phyloP scores from a whole-genome alignment of 2,113 vertebrate species.

The Serilophus lunatus region DNA sequence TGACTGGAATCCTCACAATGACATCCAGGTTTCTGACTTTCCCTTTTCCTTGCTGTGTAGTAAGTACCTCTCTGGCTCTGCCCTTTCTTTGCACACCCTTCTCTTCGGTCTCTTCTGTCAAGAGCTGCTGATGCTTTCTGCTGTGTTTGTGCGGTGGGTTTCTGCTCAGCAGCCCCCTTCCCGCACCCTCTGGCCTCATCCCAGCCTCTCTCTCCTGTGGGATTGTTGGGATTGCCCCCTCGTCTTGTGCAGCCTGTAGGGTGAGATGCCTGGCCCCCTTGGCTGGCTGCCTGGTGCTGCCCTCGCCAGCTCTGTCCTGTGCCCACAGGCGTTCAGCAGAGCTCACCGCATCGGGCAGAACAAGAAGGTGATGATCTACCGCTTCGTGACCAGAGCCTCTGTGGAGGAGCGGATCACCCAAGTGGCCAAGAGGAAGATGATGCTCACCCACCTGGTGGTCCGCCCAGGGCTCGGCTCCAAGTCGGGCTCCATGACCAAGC shows the following conservation, averaged over 20 bases:
- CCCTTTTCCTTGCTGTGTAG: not conserved
- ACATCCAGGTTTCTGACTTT: constrained; percentile 87
- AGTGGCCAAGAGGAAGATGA: constrained; percentile 99
- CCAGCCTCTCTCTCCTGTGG: not conserved
- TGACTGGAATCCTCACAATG: constrained; percentile 99
- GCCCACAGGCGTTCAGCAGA: constrained; percentile 90
- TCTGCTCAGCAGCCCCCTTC: not conserved
- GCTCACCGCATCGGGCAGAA: constrained; percentile 97
- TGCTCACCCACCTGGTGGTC: constrained; percentile 97
- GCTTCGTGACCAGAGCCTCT: constrained; percentile 93
- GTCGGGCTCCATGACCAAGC: constrained; percentile 97
- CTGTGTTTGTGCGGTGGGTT: not conserved
- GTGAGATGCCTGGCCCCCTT: not conserved
- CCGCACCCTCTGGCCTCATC: not conserved
- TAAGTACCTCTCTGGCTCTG: not conserved
- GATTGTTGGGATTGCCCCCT: not conserved
- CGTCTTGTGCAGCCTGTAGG: not conserved
- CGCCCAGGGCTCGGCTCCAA: constrained; percentile 95
- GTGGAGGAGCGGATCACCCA: constrained; percentile 98
- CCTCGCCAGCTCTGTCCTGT: fast-evolving
- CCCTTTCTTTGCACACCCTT: not conserved
- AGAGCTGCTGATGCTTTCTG: not conserved
- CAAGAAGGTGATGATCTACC: constrained; percentile 99
- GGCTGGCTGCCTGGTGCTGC: fast-evolving
- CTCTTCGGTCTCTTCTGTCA: not conserved